These are phyloP conservation scores for Dysidea cf. avara DNA, from an alignment of 37 sponge, comb jelly and placozoan genomes.

Conservation along the genomic window DNA sequence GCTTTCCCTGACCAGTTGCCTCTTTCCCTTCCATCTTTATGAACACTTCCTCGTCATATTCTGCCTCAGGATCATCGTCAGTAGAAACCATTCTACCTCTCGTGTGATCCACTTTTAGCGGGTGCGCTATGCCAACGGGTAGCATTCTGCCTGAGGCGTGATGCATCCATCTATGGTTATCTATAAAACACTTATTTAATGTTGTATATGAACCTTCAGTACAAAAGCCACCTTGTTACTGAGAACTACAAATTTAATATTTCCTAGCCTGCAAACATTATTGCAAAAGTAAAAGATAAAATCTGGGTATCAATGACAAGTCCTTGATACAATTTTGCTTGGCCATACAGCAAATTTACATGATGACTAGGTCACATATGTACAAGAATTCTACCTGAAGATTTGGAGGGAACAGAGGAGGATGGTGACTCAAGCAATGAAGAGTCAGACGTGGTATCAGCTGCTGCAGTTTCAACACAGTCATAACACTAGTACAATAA, in stretches of 20 bases:
- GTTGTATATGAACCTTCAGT: not conserved
- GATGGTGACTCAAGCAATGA: too few species aligned
- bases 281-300: not conserved
- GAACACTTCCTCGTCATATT: too few species aligned
- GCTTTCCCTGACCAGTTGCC: too few species aligned
- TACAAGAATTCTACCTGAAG: too few species aligned
- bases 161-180: not conserved
- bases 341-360: too few species aligned
- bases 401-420: too few species aligned
- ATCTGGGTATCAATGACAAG: not conserved
- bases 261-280: not conserved
- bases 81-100: too few species aligned
- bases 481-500: not conserved
- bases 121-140: slow-evolving; percentile 61
- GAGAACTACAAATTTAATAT: not conserved
- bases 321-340: too few species aligned
- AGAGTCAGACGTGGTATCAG: slow-evolving; percentile 28
- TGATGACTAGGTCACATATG: too few species aligned
- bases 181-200: not conserved
- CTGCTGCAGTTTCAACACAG: slow-evolving; percentile 37
- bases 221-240: not conserved
- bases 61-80: too few species aligned
- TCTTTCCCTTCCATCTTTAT: too few species aligned
- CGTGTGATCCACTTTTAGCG: slow-evolving; percentile 1
- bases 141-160: slow-evolving; percentile 14